Evolutionary conservation across 1,140 invertebrate species (phyloP), one percentile per base, ranked within the genome.

Genomic region (Zelostemma sp.): DNA sequence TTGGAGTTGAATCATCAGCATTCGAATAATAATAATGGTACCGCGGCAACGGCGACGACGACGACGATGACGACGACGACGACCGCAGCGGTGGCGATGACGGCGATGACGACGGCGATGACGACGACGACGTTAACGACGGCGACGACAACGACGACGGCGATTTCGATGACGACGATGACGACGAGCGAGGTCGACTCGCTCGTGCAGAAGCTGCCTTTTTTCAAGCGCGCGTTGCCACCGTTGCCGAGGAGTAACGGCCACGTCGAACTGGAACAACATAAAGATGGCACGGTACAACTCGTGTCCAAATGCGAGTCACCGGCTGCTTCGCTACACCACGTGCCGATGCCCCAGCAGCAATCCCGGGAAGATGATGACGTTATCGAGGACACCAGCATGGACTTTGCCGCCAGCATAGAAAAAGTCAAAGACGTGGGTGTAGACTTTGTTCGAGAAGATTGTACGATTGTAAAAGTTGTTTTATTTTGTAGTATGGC

Each of bases 391-490:
- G 85, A 88, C 70, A 85, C 81, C 0, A 88, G 85, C 21, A 89
- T 92, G 82, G 94, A 97, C 82, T 96, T 97, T 87, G 93, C 95
- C 12, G 93, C 93, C 1, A 96, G 93, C 68, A 96, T 97, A 75
- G 93, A 96, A 80, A 94, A 93, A 90, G 95, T 97, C 14, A 97
- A 97, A 89, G 94, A 96, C 87, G 94, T 96, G 86, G 89, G 93
- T 91, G 64, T 59, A 45, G 14, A 46, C 11, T 53, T 19, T 53
- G 0, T 53, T 18, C 5, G 19, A 25, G 3, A 5, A 2, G n/a
- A 38, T 38, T 38, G 12, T 38, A 31, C 12, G 9, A n/a, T 5
- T 38, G 12, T 38, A 38, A n/a, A 38, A 38, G n/a, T n/a, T 38
- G 11, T 38, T n/a, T 3, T 14, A 15, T n/a, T 33, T 46, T 72